A percentile compares a stretch with the other conserved stretches of the same genome.
phyloP scores from a whole-genome alignment of 2,888 invertebrate species.

The Reticulitermes lucifugus region DNA sequence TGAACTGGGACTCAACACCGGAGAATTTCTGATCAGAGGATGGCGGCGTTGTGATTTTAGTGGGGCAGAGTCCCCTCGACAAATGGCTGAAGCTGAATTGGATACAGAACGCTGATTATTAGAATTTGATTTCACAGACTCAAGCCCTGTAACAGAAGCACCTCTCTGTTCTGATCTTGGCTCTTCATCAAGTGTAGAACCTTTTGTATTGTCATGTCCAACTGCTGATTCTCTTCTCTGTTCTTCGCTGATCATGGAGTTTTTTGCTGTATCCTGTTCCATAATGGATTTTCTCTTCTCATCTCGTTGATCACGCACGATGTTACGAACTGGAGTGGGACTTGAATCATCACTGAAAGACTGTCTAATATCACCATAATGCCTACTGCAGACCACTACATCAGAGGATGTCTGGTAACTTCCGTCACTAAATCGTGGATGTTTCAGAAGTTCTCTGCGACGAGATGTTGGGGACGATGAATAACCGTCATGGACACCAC shows the following conservation, averaged over 20 bases:
- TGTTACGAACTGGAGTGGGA: conserved; percentile 4
- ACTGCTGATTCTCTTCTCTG: neutral
- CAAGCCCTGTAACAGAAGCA: neutral
- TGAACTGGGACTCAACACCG: neutral
- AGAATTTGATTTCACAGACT: neutral
- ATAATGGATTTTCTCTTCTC: neutral
- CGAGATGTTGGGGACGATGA: conserved; percentile 25
- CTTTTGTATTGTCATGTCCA: neutral
- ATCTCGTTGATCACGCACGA: neutral
- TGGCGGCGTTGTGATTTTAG: conserved; percentile 4
- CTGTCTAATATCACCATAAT: conserved; percentile 16
- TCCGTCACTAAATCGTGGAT: conserved; percentile 4
- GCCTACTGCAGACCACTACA: neutral
- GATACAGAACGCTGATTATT: neutral
- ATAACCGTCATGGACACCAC: conserved; percentile 21
- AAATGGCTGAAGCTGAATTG: neutral
- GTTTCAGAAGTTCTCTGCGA: conserved; percentile 10
- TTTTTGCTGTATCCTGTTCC: neutral
- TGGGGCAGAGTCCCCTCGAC: neutral
- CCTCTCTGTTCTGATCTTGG: neutral
- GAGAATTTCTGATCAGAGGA: conserved; percentile 7
- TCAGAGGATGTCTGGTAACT: neutral
- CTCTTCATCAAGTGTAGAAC: neutral
- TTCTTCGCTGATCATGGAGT: neutral
- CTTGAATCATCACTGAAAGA: conserved; percentile 35